Percentiles rank a stretch among this genome's conserved stretches.
phyloP scores from a whole-genome alignment of 2,888 invertebrate genomes.

The Plusia festucae region DNA sequence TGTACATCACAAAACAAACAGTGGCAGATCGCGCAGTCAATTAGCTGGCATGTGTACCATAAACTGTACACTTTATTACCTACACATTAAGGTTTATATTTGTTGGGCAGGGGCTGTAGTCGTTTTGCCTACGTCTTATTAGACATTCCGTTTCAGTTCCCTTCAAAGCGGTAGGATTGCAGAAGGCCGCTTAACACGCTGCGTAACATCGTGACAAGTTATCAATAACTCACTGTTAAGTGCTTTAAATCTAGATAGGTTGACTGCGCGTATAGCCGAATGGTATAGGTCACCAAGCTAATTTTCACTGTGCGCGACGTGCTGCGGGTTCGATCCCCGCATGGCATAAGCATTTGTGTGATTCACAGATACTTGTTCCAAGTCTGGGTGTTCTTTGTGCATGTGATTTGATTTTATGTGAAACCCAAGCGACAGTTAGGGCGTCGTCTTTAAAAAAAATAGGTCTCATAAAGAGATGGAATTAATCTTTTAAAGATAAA shows the following conservation, averaged over 20 bases:
- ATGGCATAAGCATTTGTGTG: too few species aligned
- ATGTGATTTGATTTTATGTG: too few species aligned
- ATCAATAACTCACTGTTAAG: conserved; percentile 24
- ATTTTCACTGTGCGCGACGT: too few species aligned
- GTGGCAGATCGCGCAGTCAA: conserved; percentile 61
- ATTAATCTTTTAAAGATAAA: too few species aligned
- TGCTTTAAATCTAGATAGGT: not conserved
- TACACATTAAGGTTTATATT: conserved; percentile 38
- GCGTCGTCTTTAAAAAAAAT: too few species aligned
- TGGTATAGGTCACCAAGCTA: too few species aligned
- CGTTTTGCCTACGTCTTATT: conserved; percentile 65
- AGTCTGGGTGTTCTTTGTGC: too few species aligned
- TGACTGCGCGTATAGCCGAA: too few species aligned
- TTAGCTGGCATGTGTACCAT: conserved; percentile 44
- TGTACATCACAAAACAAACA: conserved; percentile 61
- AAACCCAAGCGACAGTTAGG: too few species aligned
- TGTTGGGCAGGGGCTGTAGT: conserved; percentile 39
- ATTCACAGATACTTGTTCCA: too few species aligned
- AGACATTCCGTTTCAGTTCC: conserved; percentile 63
- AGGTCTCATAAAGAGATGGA: too few species aligned
- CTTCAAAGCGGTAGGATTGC: conserved; percentile 41
- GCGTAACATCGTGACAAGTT: conserved; percentile 17
- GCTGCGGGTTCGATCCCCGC: too few species aligned
- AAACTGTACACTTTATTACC: conserved; percentile 39
- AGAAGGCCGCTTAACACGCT: conserved; percentile 20